Percentiles rank a stretch among this genome's conserved stretches.
Conservation (phyloP, 2,888 invertebrate genomes). For the Agriopis aurantiaria region DNA sequence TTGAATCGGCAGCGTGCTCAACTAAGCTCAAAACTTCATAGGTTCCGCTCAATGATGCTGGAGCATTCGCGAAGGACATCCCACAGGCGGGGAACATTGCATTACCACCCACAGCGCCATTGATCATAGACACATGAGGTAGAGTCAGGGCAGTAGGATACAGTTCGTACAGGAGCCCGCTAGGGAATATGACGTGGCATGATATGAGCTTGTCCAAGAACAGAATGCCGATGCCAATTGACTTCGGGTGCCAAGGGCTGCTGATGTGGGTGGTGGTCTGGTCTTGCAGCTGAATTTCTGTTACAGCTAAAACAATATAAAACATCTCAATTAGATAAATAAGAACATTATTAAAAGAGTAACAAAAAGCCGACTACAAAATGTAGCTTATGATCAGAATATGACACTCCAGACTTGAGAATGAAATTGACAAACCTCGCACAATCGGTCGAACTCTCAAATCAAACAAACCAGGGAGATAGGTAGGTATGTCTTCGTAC, state of each 20-base stretch:
- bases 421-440: too few relatives aligned
- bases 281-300: conserved; percentile 52
- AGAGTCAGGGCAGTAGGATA: conserved; percentile 53
- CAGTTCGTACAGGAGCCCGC: conserved; percentile 55
- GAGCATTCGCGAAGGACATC: conserved; percentile 52
- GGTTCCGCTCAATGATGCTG: conserved; percentile 54
- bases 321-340: neutral
- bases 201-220: conserved; percentile 54
- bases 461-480: too few relatives aligned
- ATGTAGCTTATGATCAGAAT: too few relatives aligned
- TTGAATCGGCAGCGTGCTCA: conserved; percentile 44
- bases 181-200: conserved; percentile 61
- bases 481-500: too few relatives aligned
- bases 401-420: too few relatives aligned
- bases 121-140: conserved; percentile 5
- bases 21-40: conserved; percentile 62
- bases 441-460: too few relatives aligned
- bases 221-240: conserved; percentile 54
- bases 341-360: neutral
- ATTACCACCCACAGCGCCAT: conserved; percentile 1
- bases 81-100: conserved; percentile 22
- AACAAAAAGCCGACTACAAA: neutral
- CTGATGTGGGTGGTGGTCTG: conserved; percentile 50
- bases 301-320: conserved; percentile 48
- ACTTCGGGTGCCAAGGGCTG: conserved; percentile 49